phyloP scores from a whole-genome alignment of 2,797 vertebrate species.

The Siniperca undulata region DNA sequence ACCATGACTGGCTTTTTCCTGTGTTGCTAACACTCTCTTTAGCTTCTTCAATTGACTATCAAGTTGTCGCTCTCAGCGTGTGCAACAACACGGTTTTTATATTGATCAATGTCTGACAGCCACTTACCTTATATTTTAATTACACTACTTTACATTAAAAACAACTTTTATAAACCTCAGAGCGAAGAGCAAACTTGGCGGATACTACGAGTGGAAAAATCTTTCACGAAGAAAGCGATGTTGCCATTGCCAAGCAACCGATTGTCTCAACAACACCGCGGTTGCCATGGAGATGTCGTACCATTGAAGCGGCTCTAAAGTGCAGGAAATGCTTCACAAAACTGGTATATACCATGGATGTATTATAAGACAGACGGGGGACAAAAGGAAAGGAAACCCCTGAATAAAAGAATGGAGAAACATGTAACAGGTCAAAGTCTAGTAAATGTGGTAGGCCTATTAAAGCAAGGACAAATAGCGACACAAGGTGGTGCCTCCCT shows the following conservation, averaged over 20 bases:
- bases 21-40: not conserved
- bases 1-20: too few relatives aligned
- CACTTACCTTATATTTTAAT: conserved; percentile 29
- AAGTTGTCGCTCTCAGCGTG: too few relatives aligned
- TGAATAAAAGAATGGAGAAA: too few relatives aligned
- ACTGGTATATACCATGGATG: too few relatives aligned
- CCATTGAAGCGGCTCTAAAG: accelerated
- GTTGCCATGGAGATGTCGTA: conserved; percentile 60
- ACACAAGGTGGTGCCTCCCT: too few relatives aligned
- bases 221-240: not conserved
- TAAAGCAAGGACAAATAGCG: too few relatives aligned
- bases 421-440: too few relatives aligned
- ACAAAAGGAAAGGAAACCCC: too few relatives aligned
- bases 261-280: conserved; percentile 37
- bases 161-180: too few relatives aligned
- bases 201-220: not conserved
- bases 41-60: not conserved
- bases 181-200: not conserved
- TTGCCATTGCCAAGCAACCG: conserved; percentile 52
- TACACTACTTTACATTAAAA: not conserved
- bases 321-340: not conserved
- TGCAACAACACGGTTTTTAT: not conserved
- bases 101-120: too few relatives aligned
- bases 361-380: too few relatives aligned
- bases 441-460: too few relatives aligned